Conservation (phyloP, 2,113 vertebrate genomes). For the Rhipidura dahli region DNA sequence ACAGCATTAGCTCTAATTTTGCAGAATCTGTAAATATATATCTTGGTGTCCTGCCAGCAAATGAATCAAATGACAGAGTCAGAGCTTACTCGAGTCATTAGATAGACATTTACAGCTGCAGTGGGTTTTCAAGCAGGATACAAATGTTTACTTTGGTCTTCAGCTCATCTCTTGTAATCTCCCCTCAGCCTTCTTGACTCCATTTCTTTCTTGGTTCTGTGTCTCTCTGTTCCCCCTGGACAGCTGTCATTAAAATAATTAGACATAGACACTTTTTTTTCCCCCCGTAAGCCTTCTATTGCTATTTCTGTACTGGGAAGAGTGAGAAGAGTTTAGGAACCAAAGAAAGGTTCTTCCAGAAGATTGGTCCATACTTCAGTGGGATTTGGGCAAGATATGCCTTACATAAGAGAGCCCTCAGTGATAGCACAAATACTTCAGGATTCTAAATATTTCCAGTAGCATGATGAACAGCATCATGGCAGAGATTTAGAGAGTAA, state of each 20-base stretch:
- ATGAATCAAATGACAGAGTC: not conserved
- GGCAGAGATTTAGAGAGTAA: not conserved
- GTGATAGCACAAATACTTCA: not conserved
- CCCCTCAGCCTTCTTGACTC: not conserved
- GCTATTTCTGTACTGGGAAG: not conserved
- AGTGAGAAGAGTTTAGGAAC: not conserved
- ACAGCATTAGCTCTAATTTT: not conserved
- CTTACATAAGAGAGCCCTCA: not conserved
- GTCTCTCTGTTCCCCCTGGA: accelerated
- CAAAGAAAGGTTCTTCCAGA: not conserved
- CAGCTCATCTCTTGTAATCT: not conserved
- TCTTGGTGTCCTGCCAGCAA: not conserved
- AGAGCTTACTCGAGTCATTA: not conserved
- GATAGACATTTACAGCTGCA: not conserved
- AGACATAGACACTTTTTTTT: not conserved
- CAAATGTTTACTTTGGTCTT: not conserved
- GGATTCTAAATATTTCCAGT: not conserved
- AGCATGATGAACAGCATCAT: not conserved
- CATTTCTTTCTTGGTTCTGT: not conserved
- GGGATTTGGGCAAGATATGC: not conserved
- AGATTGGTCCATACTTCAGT: not conserved
- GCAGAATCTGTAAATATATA: not conserved
- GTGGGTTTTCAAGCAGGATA: not conserved
- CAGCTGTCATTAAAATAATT: not conserved
- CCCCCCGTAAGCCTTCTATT: not conserved